Percentiles rank a stretch among this genome's conserved stretches.
phyloP scores from a whole-genome alignment of 2,113 vertebrate species.

The Trichechus manatus region DNA sequence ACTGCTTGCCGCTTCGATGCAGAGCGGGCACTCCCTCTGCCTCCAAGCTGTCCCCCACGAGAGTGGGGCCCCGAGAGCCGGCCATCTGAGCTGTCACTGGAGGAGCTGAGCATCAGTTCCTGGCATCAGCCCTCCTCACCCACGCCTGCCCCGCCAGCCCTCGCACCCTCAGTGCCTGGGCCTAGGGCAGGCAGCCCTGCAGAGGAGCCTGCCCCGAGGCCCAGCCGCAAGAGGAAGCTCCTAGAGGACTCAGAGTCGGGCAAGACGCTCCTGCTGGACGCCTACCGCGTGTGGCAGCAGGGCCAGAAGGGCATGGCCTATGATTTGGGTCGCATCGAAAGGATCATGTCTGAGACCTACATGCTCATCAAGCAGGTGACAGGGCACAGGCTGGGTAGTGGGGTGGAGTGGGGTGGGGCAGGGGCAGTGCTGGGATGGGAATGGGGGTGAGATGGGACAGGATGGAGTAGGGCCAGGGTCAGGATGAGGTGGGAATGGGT shows the following conservation, averaged over 20 bases:
- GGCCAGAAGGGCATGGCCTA: conserved; percentile 98
- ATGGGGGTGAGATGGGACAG: no score
- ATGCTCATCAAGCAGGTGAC: conserved; percentile 99
- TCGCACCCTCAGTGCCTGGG: conserved; percentile 40
- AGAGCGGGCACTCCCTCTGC: conserved; percentile 77
- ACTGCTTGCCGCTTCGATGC: conserved; percentile 73
- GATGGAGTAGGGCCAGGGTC: no score
- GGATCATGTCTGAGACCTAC: conserved; percentile 99
- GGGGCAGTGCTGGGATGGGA: no score
- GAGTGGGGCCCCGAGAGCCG: conserved; percentile 90
- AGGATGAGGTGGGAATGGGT: no score
- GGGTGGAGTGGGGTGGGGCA: no score
- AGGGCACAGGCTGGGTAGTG: neutral
- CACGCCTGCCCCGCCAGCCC: conserved; percentile 71
- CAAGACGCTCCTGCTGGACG: conserved; percentile 96
- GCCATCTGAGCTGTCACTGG: conserved; percentile 94
- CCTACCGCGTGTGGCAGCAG: conserved; percentile 98
- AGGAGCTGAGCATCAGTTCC: conserved; percentile 97
- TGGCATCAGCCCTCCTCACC: conserved; percentile 86
- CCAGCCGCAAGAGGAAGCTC: conserved; percentile 85
- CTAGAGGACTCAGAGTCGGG: conserved; percentile 92
- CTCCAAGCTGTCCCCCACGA: conserved; percentile 77
- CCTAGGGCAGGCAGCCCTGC: conserved; percentile 71
- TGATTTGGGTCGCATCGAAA: conserved; percentile 96
- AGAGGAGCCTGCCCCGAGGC: conserved; percentile 87